phyloP scores from a whole-genome alignment of 2,113 vertebrate species.

The Pelvicachromis taeniatus region DNA sequence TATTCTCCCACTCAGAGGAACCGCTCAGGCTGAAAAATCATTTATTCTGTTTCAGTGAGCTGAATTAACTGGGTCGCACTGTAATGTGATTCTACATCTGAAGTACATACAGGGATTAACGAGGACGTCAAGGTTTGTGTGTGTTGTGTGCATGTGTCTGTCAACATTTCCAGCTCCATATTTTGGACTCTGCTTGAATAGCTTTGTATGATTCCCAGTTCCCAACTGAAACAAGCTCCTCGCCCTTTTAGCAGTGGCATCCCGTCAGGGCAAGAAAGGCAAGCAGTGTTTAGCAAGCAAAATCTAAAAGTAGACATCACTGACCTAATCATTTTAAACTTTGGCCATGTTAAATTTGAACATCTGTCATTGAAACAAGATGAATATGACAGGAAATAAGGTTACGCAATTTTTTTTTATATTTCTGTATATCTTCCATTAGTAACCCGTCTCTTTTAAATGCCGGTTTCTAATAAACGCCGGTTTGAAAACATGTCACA shows the following conservation, averaged over 20 bases:
- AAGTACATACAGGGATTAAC: not conserved
- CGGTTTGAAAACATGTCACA: no score
- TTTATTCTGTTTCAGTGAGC: not conserved
- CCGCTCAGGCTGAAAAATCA: not conserved
- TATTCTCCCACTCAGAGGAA: not conserved
- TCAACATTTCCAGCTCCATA: accelerated
- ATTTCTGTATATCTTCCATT: no score
- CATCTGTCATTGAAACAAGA: not conserved
- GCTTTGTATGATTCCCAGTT: not conserved
- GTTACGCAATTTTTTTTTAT: not conserved
- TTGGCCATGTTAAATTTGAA: not conserved
- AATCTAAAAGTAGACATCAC: not conserved
- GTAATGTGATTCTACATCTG: not conserved
- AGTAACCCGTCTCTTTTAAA: no score
- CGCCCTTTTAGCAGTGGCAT: not conserved
- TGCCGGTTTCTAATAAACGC: no score
- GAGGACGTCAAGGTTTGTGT: not conserved
- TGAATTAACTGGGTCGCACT: not conserved
- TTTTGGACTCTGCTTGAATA: not conserved
- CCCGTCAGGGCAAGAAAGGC: not conserved
- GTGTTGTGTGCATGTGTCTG: not conserved
- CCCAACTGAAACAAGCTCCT: not conserved
- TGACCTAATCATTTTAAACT: not conserved
- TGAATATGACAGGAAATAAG: not conserved
- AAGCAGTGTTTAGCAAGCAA: not conserved